Conservation (phyloP, 2,797 vertebrate species). For the Cyclopterus lumpus region DNA sequence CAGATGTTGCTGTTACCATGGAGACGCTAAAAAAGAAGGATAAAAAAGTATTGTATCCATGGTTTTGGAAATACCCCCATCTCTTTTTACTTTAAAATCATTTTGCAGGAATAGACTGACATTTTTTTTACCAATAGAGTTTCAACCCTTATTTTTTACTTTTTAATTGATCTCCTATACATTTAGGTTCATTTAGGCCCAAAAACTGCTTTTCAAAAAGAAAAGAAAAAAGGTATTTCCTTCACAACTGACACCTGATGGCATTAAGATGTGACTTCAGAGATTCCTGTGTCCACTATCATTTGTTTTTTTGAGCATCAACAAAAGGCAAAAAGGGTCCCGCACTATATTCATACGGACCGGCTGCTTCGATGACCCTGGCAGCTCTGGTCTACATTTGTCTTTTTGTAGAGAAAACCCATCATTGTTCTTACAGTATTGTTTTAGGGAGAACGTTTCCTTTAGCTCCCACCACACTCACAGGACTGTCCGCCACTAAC, state of each 20-base stretch:
- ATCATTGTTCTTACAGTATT: background rate
- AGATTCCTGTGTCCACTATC: background rate
- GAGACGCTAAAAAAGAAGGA: background rate
- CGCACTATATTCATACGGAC: background rate
- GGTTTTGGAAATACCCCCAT: background rate
- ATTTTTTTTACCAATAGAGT: background rate
- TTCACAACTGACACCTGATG: background rate
- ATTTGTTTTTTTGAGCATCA: background rate
- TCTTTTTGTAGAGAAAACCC: background rate
- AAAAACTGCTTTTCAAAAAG: background rate
- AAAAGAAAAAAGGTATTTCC: background rate
- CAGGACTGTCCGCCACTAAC: conserved; percentile 76
- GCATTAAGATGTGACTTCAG: background rate
- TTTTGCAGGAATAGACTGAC: too few species aligned
- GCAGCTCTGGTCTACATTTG: background rate
- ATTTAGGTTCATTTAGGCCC: background rate
- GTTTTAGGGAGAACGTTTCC: conserved; percentile 26
- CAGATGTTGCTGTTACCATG: conserved; percentile 19
- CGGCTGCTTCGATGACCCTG: background rate
- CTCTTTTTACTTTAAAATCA: too few species aligned
- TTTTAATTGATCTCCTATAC: background rate
- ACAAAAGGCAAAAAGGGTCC: background rate
- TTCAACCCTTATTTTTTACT: background rate
- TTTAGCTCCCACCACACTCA: conserved; percentile 2
- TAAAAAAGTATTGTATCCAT: background rate